Conservation (phyloP, 2,797 vertebrate species). For the Coregonus suidteri region DNA sequence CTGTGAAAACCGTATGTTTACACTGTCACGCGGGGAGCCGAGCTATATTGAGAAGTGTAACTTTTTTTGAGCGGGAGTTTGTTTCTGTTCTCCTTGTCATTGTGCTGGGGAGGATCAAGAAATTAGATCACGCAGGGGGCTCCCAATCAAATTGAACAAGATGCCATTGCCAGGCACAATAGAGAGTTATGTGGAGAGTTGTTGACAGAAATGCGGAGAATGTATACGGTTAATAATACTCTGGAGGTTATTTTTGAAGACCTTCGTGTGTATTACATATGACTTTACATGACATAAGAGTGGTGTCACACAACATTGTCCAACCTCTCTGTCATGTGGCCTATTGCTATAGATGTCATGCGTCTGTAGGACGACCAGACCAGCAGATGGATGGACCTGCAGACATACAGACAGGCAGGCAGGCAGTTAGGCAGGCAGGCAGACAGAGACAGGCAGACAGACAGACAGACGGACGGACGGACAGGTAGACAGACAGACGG, state of each 20-base stretch:
- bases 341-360: not conserved
- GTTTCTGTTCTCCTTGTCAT: not conserved
- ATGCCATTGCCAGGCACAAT: not conserved
- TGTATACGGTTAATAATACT: too few relatives aligned
- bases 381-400: conserved; percentile 6
- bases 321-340: not conserved
- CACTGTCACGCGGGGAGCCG: conserved; percentile 9
- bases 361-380: not conserved
- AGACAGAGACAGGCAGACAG: too few relatives aligned
- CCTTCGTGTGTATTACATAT: conserved; percentile 53
- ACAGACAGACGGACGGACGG: too few relatives aligned
- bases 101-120: not conserved
- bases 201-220: conserved; percentile 23
- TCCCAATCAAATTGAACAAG: not conserved
- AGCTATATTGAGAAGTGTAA: conserved; percentile 18
- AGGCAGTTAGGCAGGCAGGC: too few relatives aligned
- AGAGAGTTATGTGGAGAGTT: conserved; percentile 9
- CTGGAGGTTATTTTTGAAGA: conserved; percentile 54
- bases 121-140: not conserved
- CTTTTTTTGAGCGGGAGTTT: not conserved
- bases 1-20: conserved; percentile 20
- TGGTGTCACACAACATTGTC: conserved; percentile 18
- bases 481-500: too few relatives aligned
- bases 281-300: conserved; percentile 48
- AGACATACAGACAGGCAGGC: not conserved